Evolutionary conservation across 2,888 invertebrate species (phyloP), one percentile per base, ranked within the genome.

Genomic region (Xanthorhoe spadicearia): DNA sequence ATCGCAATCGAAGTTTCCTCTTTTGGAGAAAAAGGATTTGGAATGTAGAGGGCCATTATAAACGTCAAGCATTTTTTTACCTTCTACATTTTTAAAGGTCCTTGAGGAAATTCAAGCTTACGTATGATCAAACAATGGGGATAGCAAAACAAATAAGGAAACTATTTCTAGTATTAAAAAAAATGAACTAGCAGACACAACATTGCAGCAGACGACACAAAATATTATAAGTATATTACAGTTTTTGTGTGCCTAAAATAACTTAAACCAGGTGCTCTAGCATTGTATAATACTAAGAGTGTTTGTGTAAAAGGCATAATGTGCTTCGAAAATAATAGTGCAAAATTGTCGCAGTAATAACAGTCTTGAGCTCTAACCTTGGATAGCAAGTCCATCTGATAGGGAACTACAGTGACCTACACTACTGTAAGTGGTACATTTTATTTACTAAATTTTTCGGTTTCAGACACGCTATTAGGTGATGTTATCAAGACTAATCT

Each of bases 311-410:
- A 74, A 75, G 57, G 68, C 70, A 73, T 63, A 59, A 61, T 71
- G 70, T 72, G 70, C 70, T 64, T 56, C 46, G 63, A 54, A 69
- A 76, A 78, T 78, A 77, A 79, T 73, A 69, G 79, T 80, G 80
- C 79, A 70, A 77, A 78, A 77, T 79, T 72, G 74, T 70, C 74
- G 71, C 68, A 68, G 69, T 75, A 80, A 74, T 74, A 74, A 68
- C 74, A 73, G 72, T 77, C 73, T 73, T 71, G 67, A 64, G 69
- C 68, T 38, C 73, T 66, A 77, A 76, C 78, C 82, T 80, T 82
- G 82, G 69, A 66, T 71, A 71, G 74, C 66, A 65, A 64, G 71
- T 72, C 73, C 73, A 77, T 78, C 75, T 69, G 77, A 79, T 77
- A 78, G 69, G 65, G 68, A 80, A 65, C 64, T 66, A 43, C 56